These are phyloP conservation scores for Hydractinia symbiolongicarpus DNA, from an alignment of 30 jellyfish, hydroid and myxozoan species.

Conservation along the genomic window DNA sequence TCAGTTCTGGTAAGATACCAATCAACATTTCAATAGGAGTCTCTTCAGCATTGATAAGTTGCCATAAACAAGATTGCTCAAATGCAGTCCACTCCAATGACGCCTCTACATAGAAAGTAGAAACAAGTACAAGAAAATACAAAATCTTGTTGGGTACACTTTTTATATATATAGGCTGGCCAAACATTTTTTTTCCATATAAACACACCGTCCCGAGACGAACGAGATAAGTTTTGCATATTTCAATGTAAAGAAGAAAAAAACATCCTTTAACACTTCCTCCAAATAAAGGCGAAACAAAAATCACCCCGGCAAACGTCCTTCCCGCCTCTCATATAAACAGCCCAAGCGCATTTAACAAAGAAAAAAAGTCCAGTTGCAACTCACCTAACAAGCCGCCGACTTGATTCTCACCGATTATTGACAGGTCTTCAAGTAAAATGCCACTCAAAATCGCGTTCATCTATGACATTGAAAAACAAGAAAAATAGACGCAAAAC, in stretches of 20 bases:
- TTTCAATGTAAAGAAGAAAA: too few species aligned
- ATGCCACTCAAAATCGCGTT: conserved; percentile 50
- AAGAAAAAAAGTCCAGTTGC: too few species aligned
- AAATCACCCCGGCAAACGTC: not conserved
- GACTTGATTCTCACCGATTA: conserved; percentile 90
- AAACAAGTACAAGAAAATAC: too few species aligned
- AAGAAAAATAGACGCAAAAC: too few species aligned
- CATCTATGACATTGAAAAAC: conserved; percentile 28
- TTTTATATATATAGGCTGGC: not conserved
- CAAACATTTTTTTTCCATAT: too few species aligned
- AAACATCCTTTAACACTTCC: too few species aligned
- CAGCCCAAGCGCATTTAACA: too few species aligned
- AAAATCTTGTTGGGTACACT: not conserved
- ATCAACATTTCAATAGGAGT: conserved; percentile 91
- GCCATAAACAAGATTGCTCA: conserved; percentile 87
- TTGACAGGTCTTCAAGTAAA: conserved; percentile 48
- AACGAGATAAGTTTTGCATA: too few species aligned
- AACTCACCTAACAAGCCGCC: conserved; percentile 57
- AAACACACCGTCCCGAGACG: too few species aligned
- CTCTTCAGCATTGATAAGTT: conserved; percentile 74
- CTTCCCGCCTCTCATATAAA: too few species aligned
- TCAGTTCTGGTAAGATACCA: conserved; percentile 59
- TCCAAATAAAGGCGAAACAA: not conserved
- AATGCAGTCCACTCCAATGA: conserved; percentile 80
- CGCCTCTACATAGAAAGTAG: conserved; percentile 20